Evolutionary conservation across 2,113 vertebrate genomes (phyloP), one percentile per base, ranked within the genome.

Genomic region (Austrofundulus limnaeus): DNA sequence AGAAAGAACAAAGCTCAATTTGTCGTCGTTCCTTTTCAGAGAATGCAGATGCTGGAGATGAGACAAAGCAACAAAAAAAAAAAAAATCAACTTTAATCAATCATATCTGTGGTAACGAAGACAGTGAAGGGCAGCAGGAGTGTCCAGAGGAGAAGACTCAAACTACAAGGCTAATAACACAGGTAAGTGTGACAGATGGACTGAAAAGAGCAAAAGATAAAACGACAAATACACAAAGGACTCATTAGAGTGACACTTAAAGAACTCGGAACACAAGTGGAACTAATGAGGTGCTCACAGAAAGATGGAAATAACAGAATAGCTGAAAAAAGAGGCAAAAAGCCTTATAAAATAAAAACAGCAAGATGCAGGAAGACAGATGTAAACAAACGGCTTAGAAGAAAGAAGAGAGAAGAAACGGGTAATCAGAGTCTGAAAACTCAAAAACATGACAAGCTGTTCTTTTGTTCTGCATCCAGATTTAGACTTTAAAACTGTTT

Each of bases 211-310:
- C 17, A 31, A 34, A 17, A 31, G 17, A 46, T 3, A 46, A 20
- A 20, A 38, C 46, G 17, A 37, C 47, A n/a, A 49, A 61, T 39
- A 24, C 59, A 48, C 59, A 17, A 34, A 49, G 46, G 59, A 49
- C 59, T 61, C 59, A 49, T 61, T 61, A 48, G 28, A 20, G 49
- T 20, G 31, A 19, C n/a, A 37, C 51, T 37, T 31, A 37, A 31
- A 53, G 51, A 31, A 53, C 31, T 53, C 51, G 20, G 39, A 49
- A 38, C 28, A 48, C 20, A 48, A 46, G 57, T 49, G 20, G 23
- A 61, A 39, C 20, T 49, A 49, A 49, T 61, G 46, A 49, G 46
- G 31, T 38, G 12, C 34, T 49, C 45, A 61, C 4, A 34, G 37
- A n/a, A 8, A 21, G 15, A 37, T 1, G 14, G 4, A 47, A 4